Conservation (phyloP, 2,113 vertebrate genomes). For the Mystacornis crossleyi region DNA sequence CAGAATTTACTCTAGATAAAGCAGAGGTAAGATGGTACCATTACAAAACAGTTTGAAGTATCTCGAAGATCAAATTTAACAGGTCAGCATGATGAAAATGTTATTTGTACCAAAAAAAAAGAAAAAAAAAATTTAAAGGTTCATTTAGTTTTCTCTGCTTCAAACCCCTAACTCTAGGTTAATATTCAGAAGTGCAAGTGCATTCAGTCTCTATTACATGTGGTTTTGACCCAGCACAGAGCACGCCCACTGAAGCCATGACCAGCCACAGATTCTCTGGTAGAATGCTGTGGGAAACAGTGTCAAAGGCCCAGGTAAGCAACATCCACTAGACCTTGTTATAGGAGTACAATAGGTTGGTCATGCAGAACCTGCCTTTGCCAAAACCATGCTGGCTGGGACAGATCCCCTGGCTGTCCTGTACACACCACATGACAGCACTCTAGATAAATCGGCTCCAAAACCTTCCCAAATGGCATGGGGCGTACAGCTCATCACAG, state of each 20-base stretch:
- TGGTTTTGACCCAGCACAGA: neutral
- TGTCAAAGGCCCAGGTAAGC: neutral
- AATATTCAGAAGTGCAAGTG: neutral
- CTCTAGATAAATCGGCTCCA: neutral
- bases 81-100: neutral
- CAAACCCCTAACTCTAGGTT: neutral
- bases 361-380: neutral
- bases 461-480: neutral
- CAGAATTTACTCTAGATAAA: neutral
- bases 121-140: rapidly evolving
- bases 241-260: rapidly evolving
- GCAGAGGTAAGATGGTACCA: neutral
- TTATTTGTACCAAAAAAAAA: neutral
- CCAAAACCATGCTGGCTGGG: neutral
- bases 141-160: neutral
- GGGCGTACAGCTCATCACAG: neutral
- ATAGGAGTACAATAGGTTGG: rapidly evolving
- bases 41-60: neutral
- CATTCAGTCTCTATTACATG: neutral
- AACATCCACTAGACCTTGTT: neutral
- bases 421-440: too few relatives aligned
- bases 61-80: neutral
- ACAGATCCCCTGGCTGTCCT: neutral
- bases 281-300: neutral
- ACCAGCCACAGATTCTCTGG: neutral